Conservation (phyloP, 2,888 invertebrate genomes). For the Mayetiola destructor region DNA sequence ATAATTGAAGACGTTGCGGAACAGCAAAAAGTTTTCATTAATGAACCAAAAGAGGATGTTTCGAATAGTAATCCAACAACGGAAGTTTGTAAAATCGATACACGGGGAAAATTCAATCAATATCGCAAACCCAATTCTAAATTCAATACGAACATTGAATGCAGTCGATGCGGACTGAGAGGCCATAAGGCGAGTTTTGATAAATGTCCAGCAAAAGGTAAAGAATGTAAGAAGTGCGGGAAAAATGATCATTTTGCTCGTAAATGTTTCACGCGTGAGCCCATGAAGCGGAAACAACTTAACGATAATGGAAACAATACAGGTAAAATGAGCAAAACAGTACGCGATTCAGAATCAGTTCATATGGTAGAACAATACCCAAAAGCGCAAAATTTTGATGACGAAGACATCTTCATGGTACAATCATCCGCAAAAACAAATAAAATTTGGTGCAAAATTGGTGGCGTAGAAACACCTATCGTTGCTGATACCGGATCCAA, state of each 20-base stretch:
- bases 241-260: not conserved
- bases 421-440: no score
- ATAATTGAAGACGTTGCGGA: not conserved
- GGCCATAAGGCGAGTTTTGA: not conserved
- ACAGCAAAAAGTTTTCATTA: not conserved
- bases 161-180: not conserved
- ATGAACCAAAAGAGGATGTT: not conserved
- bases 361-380: no score
- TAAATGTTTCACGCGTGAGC: not conserved
- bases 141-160: no score
- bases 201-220: not conserved
- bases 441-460: not conserved
- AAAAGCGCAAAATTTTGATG: no score
- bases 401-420: not conserved
- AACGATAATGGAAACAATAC: not conserved
- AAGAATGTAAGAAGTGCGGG: not conserved
- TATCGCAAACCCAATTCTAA: no score
- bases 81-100: not conserved
- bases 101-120: no score
- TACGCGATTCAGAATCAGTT: no score
- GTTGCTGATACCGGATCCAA: not conserved
- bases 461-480: not conserved
- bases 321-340: no score
- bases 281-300: not conserved
- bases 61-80: not conserved